phyloP scores from a whole-genome alignment of 2,888 invertebrate species.

The Zelleria hepariella region DNA sequence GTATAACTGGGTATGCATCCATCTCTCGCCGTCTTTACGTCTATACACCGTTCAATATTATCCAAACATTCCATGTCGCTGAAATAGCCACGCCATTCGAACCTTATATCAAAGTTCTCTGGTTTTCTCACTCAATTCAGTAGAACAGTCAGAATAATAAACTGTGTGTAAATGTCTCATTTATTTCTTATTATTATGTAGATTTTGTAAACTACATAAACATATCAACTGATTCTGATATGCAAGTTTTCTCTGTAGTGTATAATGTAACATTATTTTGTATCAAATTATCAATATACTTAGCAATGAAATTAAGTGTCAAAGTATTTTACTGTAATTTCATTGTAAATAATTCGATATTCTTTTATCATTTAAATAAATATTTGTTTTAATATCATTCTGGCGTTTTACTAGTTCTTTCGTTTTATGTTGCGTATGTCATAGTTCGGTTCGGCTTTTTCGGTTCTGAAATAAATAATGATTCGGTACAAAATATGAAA shows the following conservation, averaged over 20 bases:
- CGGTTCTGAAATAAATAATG: not conserved
- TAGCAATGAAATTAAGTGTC: conserved; percentile 65
- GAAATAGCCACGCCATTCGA: conserved; percentile 17
- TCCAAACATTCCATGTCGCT: conserved; percentile 58
- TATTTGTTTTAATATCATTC: conserved; percentile 65
- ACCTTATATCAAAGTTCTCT: not conserved
- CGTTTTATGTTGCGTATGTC: conserved; percentile 1
- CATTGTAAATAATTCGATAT: conserved; percentile 70
- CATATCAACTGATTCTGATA: conserved; percentile 65
- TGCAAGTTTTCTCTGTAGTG: conserved; percentile 72
- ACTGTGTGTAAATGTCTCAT: conserved; percentile 36
- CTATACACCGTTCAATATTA: not conserved
- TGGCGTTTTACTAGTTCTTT: conserved; percentile 26
- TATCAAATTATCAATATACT: conserved; percentile 53
- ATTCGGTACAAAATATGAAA: no score
- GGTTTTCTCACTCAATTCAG: conserved; percentile 15
- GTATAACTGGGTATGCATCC: not conserved
- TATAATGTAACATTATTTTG: conserved; percentile 47
- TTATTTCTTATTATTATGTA: conserved; percentile 55
- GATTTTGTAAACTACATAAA: conserved; percentile 52
- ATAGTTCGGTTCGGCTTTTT: not conserved
- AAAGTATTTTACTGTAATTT: conserved; percentile 61
- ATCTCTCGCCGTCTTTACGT: not conserved
- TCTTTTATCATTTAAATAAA: conserved; percentile 68
- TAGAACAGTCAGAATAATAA: conserved; percentile 64